A percentile compares a stretch with the other conserved stretches of the same genome.
These are phyloP conservation scores for Ranitomeya variabilis DNA, from an alignment of 2,113 vertebrate genomes.

Conservation along the genomic window DNA sequence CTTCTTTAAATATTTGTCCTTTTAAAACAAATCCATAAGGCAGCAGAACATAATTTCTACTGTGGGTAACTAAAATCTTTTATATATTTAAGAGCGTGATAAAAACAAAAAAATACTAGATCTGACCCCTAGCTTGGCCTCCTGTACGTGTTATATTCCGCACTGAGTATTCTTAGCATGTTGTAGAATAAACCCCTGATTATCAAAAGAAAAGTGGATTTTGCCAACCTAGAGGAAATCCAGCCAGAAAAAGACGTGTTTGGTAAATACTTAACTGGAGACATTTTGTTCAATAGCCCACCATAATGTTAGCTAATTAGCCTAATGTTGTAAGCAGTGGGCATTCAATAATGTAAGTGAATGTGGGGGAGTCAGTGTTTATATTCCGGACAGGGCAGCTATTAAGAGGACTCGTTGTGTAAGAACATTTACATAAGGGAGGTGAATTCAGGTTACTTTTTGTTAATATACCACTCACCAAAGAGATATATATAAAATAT, in stretches of 20 bases:
- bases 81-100: background rate
- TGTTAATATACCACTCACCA: too few relatives aligned
- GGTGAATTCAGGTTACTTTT: constrained; percentile 18
- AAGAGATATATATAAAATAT: too few relatives aligned
- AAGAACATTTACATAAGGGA: background rate
- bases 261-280: constrained; percentile 47
- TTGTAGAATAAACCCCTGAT: constrained; percentile 52
- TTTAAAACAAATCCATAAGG: too few relatives aligned
- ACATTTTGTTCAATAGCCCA: constrained; percentile 24
- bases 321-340: constrained; percentile 34
- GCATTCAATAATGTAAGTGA: constrained; percentile 20
- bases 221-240: constrained; percentile 25
- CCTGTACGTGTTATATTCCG: background rate
- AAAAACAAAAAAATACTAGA: background rate
- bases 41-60: background rate
- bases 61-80: background rate
- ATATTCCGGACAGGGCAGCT: constrained; percentile 2
- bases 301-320: constrained; percentile 34
- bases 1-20: too few relatives aligned
- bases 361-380: background rate
- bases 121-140: background rate
- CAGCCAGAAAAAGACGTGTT: constrained; percentile 21
- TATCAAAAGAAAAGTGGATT: constrained; percentile 32
- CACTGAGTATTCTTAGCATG: background rate
- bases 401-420: constrained; percentile 36